Evolutionary conservation across 2,888 invertebrate species (phyloP).

Genomic region (Temnothorax rugatulus): DNA sequence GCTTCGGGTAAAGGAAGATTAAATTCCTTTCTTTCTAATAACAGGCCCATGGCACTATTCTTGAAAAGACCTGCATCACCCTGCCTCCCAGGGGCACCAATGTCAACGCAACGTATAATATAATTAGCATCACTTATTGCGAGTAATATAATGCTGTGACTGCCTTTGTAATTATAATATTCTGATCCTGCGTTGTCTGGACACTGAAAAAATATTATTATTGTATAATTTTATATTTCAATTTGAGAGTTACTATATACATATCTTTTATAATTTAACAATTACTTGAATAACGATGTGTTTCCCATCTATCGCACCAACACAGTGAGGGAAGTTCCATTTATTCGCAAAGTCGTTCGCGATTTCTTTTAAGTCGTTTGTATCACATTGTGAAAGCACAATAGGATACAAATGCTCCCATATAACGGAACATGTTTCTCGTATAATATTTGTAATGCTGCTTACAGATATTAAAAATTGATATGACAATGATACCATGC

Average conservation of each 20-base stretch:
- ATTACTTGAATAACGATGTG: slow-evolving; percentile 26
- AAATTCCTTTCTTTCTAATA: slow-evolving; percentile 7
- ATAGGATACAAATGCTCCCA: not conserved
- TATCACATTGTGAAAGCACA: not conserved
- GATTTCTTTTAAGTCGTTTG: slow-evolving; percentile 5
- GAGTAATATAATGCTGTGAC: slow-evolving; percentile 23
- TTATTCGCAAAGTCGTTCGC: slow-evolving; percentile 11
- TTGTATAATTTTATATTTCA: not conserved
- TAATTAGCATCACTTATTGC: slow-evolving; percentile 22
- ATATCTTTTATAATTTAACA: not conserved
- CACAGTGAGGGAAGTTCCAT: slow-evolving; percentile 11
- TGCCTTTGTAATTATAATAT: slow-evolving; percentile 33
- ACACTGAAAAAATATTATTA: slow-evolving; percentile 17
- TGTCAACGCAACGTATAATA: not conserved
- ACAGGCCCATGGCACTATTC: not conserved
- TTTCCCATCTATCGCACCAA: slow-evolving; percentile 18
- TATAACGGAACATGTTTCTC: slow-evolving; percentile 7
- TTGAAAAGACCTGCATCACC: slow-evolving; percentile 10
- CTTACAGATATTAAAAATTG: slow-evolving; percentile 3
- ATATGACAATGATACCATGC: slow-evolving; percentile 23
- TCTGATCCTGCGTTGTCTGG: slow-evolving; percentile 10
- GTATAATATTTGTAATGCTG: not conserved
- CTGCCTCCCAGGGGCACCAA: slow-evolving; percentile 14
- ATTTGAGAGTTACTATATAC: not conserved
- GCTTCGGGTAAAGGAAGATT: not conserved